Conservation (phyloP, 2,113 vertebrate genomes). For the Prinia subflava region DNA sequence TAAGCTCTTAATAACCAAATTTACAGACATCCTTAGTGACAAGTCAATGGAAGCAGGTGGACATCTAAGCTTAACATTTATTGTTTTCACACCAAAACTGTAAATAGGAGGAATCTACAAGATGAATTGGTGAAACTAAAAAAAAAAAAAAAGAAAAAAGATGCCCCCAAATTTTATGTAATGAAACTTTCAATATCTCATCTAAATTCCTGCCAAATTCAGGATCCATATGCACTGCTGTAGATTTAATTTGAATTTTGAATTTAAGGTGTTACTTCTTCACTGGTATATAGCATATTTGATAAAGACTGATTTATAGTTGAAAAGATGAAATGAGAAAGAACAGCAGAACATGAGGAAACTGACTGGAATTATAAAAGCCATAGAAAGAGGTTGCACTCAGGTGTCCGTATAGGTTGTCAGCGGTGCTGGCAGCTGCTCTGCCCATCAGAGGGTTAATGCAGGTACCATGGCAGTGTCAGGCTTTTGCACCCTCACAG, state of each 20-base stretch:
- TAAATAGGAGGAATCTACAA: constrained; percentile 1
- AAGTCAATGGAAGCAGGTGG: not conserved
- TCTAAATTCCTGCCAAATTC: constrained; percentile 27
- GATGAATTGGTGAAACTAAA: not conserved
- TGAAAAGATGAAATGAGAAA: not conserved
- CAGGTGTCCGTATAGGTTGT: not conserved
- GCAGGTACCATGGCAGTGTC: not conserved
- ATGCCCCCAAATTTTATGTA: constrained; percentile 17
- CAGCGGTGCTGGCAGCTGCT: not conserved
- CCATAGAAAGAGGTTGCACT: not conserved
- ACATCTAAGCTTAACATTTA: not conserved
- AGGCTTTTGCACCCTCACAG: not conserved
- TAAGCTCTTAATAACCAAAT: not conserved
- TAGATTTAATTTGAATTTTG: constrained; percentile 30
- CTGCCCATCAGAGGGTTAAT: not conserved
- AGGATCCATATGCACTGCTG: constrained; percentile 27
- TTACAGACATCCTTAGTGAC: not conserved
- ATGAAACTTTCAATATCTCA: not conserved
- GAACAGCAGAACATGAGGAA: not conserved
- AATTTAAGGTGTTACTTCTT: constrained; percentile 38
- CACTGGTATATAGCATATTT: not conserved
- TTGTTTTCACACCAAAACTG: not conserved
- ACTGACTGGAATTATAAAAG: not conserved
- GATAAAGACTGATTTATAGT: not conserved
- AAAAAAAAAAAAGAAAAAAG: not conserved